phyloP scores from a whole-genome alignment of 2,113 vertebrate species.

The Megatriorchis doriae region DNA sequence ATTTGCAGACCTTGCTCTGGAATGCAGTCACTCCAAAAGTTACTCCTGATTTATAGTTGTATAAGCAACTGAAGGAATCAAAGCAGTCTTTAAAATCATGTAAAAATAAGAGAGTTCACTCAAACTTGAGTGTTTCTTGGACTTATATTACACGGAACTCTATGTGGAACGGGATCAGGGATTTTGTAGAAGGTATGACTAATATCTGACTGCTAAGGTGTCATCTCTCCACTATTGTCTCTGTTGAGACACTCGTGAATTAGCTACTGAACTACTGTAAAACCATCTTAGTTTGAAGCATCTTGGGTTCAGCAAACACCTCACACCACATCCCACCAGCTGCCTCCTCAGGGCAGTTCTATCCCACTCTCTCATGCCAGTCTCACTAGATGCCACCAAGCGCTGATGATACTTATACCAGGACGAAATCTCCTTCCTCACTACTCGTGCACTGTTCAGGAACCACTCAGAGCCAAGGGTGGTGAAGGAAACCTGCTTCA shows the following conservation, averaged over 20 bases:
- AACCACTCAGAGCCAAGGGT: not conserved
- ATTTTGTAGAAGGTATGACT: not conserved
- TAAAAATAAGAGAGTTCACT: not conserved
- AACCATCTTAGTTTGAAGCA: not conserved
- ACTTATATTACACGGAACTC: not conserved
- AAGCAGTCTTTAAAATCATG: not conserved
- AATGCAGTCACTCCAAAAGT: not conserved
- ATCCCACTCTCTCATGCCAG: not conserved
- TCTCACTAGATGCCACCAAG: not conserved
- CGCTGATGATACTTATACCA: accelerated
- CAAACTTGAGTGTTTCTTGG: not conserved
- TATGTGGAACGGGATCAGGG: not conserved
- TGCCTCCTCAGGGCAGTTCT: not conserved
- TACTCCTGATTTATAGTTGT: not conserved
- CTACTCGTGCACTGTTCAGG: not conserved
- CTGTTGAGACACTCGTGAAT: not conserved
- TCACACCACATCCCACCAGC: not conserved
- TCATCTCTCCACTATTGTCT: not conserved
- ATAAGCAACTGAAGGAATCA: not conserved
- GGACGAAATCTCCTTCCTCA: not conserved
- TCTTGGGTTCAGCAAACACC: not conserved
- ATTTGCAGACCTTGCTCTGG: not conserved
- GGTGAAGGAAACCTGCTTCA: not conserved
- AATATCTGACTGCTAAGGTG: not conserved
- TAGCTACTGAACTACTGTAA: not conserved